Conservation (phyloP, 1,140 invertebrate genomes). For the Dendroctonus valens region DNA sequence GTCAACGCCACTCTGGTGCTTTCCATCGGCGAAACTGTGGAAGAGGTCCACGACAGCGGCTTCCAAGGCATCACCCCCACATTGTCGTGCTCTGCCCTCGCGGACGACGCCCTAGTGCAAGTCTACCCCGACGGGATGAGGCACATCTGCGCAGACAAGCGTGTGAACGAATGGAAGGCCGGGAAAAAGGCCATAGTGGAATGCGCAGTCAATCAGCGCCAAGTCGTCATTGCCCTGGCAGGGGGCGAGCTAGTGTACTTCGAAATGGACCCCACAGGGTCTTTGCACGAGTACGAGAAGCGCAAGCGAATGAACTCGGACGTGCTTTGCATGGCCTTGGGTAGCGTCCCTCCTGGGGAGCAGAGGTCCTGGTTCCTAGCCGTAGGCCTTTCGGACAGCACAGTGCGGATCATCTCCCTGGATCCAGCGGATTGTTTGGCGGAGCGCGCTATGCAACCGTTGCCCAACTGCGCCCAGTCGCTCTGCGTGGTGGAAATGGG, state of each 20-base stretch:
- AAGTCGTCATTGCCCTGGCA: slow-evolving; percentile 96
- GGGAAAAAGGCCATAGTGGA: slow-evolving; percentile 96
- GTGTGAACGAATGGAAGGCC: slow-evolving; percentile 99
- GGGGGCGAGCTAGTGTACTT: slow-evolving; percentile 99
- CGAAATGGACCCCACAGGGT: slow-evolving; percentile 85
- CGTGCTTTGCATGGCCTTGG: slow-evolving; percentile 98
- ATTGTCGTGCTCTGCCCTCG: slow-evolving; percentile 92
- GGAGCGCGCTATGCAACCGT: slow-evolving; percentile 91
- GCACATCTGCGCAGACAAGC: slow-evolving; percentile 95
- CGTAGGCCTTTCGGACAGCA: slow-evolving; percentile 94
- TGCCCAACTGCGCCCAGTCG: slow-evolving; percentile 96
- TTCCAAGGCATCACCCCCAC: slow-evolving; percentile 98
- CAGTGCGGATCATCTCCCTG: slow-evolving; percentile 95
- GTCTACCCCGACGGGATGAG: slow-evolving; percentile 98
- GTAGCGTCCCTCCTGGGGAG: slow-evolving; percentile 91
- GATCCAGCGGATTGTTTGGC: slow-evolving; percentile 93
- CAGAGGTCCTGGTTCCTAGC: slow-evolving; percentile 95
- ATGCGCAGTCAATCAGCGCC: slow-evolving; percentile 97
- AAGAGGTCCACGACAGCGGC: slow-evolving; percentile 99
- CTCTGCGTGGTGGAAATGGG: slow-evolving; percentile 92
- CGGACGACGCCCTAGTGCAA: slow-evolving; percentile 97
- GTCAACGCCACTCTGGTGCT: slow-evolving; percentile 98
- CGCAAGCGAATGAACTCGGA: slow-evolving; percentile 95
- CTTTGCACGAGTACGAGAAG: slow-evolving; percentile 95
- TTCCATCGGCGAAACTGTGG: slow-evolving; percentile 99